Evolutionary conservation across 2,888 invertebrate genomes (phyloP), one percentile per base, ranked within the genome.

Genomic region (Parasteatoda lunata): DNA sequence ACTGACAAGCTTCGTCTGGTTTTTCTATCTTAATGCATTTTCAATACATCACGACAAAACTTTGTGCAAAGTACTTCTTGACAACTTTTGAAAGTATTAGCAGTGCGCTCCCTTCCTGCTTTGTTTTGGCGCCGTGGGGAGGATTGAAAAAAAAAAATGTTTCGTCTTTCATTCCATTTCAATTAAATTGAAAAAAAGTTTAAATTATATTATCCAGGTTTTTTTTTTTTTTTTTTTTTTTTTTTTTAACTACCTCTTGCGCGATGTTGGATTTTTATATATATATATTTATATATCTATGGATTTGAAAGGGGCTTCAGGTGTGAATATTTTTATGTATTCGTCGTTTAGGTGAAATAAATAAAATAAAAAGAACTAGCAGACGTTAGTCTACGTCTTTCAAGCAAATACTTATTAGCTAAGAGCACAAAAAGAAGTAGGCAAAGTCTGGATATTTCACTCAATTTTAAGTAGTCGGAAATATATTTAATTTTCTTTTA

Each of bases 21-120:
- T 84, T 84, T 77, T 77, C 77, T 77, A 79, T 80, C 71, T 72
- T 84, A 84, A 72, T 72, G 83, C 83, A 71, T 77, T 77, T 84
- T 77, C 83, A 77, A 82, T 76, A 76, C 69, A 82, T 70, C 76
- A 68, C 76, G 59, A 59, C 59, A 45, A n/a, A 66, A 80, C 65
- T 80, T 80, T 71, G 52, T 13, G 51, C 51, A 45, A 68, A 65
- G n/a, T 65, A 66, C 71, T 80, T 51, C 72, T 80, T 80, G 71
- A 79, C 71, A 79, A 79, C 79, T 79, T 79, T 64, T 59, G 48
- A 70, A 71, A 64, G 77, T 51, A 47, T 75, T 6, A 68, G 66
- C 59, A 11, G 52, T 66, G 13, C 52, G n/a, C 47, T 70, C 70
- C 59, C 11, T 11, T 47, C 45, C 30, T 70, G 30, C 15, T 7